Evolutionary conservation across 2,888 invertebrate genomes (phyloP).

Genomic region (Chalcosyrphus nemorum): DNA sequence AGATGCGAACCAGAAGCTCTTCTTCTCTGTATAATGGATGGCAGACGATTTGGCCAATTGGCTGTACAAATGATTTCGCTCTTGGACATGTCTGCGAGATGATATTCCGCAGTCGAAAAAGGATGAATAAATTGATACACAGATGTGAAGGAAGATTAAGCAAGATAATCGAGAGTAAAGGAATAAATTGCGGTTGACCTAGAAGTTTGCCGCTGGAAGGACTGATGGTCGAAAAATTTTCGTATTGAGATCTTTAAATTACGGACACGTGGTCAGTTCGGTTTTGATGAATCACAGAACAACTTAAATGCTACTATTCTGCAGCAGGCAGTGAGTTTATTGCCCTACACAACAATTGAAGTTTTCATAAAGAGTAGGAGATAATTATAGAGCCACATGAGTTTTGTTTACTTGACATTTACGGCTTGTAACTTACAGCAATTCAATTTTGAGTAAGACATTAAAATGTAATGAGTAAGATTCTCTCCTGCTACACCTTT

Average conservation of each 20-base stretch:
- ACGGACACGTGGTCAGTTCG: background rate
- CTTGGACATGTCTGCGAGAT: constrained; percentile 40
- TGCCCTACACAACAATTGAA: background rate
- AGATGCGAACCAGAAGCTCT: constrained; percentile 61
- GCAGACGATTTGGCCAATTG: constrained; percentile 69
- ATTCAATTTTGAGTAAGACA: too few relatives aligned
- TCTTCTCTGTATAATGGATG: constrained; percentile 49
- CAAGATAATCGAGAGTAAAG: constrained; percentile 43
- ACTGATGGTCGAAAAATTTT: background rate
- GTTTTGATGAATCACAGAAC: background rate
- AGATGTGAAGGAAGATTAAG: constrained; percentile 68
- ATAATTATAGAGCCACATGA: too few relatives aligned
- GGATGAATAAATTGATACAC: constrained; percentile 39
- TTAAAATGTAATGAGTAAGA: too few relatives aligned
- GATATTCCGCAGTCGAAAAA: constrained; percentile 33
- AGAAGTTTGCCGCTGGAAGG: constrained; percentile 18
- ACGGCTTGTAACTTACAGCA: too few relatives aligned
- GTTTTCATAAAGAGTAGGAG: background rate
- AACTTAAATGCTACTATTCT: background rate
- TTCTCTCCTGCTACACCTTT: too few relatives aligned
- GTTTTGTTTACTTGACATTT: too few relatives aligned
- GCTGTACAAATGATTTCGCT: constrained; percentile 60
- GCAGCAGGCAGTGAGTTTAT: background rate
- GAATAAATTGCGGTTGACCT: constrained; percentile 49
- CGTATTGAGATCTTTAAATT: background rate